Evolutionary conservation across 2,113 vertebrate genomes (phyloP).

Genomic region (Cyanistes caeruleus): DNA sequence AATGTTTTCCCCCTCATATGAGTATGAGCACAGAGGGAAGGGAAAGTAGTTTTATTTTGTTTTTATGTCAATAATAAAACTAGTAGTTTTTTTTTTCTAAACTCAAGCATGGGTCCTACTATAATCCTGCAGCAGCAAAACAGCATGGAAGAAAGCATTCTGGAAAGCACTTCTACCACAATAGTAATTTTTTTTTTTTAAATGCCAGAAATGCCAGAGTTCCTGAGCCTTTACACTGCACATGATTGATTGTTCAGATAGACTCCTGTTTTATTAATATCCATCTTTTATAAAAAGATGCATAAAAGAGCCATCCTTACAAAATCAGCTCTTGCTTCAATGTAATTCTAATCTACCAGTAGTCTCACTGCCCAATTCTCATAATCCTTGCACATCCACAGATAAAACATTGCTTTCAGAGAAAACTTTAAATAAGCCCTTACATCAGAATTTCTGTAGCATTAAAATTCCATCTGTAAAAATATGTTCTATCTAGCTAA

Average conservation of each 20-base stretch:
- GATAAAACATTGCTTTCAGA: neutral
- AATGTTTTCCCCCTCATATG: neutral
- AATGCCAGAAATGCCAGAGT: neutral
- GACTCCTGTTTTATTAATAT: neutral
- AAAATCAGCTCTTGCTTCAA: neutral
- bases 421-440: neutral
- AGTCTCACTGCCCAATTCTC: neutral
- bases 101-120: neutral
- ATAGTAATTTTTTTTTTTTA: neutral
- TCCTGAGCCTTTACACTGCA: neutral
- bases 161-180: neutral
- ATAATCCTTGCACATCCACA: neutral
- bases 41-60: neutral
- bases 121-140: neutral
- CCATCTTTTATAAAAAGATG: neutral
- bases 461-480: neutral
- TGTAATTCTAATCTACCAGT: neutral
- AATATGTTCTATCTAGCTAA: neutral
- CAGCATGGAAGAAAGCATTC: neutral
- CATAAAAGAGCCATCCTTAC: neutral
- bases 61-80: neutral
- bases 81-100: neutral
- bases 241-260: neutral
- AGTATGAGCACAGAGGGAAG: neutral
- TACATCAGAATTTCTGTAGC: neutral